Conservation (phyloP, 2,113 vertebrate species). For the Odontesthes bonariensis region DNA sequence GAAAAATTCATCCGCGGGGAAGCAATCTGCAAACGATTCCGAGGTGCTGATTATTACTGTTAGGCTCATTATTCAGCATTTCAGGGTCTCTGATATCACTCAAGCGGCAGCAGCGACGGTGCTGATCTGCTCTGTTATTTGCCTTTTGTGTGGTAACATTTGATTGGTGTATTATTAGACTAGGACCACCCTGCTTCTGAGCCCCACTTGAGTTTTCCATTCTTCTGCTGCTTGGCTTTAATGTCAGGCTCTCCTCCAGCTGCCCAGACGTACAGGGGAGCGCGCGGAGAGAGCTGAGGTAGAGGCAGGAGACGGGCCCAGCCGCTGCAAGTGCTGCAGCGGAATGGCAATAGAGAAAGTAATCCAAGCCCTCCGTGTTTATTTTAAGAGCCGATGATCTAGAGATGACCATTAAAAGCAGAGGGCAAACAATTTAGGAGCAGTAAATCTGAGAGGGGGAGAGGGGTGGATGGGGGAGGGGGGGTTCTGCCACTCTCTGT, state of each 20-base stretch:
- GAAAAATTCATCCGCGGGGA: constrained; percentile 20
- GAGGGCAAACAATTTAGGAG: constrained; percentile 74
- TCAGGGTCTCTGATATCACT: constrained; percentile 25
- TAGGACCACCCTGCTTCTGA: constrained; percentile 68
- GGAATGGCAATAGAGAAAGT: constrained; percentile 51
- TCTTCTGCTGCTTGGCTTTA: constrained; percentile 61
- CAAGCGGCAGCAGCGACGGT: constrained; percentile 16
- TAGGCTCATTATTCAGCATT: constrained; percentile 22
- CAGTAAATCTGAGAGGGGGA: constrained; percentile 68
- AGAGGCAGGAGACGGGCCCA: constrained; percentile 14
- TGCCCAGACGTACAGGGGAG: constrained; percentile 48
- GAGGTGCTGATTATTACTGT: constrained; percentile 24
- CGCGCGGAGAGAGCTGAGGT: constrained; percentile 12
- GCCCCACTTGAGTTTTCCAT: constrained; percentile 70
- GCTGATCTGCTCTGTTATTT: constrained; percentile 47
- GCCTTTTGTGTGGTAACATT: constrained; percentile 58
- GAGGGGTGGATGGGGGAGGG: constrained; percentile 33
- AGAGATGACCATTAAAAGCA: constrained; percentile 74
- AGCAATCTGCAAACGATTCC: constrained; percentile 30
- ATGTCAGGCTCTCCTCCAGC: constrained; percentile 50
- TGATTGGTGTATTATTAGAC: constrained; percentile 74
- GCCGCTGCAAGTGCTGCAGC: constrained; percentile 31
- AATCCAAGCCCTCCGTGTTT: constrained; percentile 69
- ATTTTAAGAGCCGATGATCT: constrained; percentile 78
- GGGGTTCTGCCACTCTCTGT: constrained; percentile 27